Conservation (phyloP, 2,113 vertebrate species). For the Ranitomeya variabilis region DNA sequence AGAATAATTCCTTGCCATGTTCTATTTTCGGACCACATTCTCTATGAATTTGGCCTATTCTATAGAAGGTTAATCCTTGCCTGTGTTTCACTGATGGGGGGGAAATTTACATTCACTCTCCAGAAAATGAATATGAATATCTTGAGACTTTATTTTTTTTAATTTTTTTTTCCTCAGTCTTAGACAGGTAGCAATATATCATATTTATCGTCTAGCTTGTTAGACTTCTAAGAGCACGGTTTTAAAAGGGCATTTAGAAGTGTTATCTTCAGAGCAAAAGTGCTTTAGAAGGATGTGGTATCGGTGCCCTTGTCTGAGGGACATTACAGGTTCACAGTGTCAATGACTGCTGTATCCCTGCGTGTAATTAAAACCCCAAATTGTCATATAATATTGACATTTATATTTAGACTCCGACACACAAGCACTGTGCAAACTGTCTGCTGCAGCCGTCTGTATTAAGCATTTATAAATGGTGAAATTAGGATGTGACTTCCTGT, state of each 20-base stretch:
- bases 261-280: background rate
- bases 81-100: background rate
- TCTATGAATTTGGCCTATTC: background rate
- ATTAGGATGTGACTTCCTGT: background rate
- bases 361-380: background rate
- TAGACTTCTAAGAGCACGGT: background rate
- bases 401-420: background rate
- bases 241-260: background rate
- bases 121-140: background rate
- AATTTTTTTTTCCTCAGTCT: background rate
- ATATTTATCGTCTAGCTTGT: background rate
- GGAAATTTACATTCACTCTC: conserved; percentile 12
- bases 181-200: conserved; percentile 29
- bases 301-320: conserved; percentile 3
- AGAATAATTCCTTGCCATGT: no score
- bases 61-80: background rate
- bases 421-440: background rate
- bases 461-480: background rate
- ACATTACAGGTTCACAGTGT: conserved; percentile 3
- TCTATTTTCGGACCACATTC: background rate
- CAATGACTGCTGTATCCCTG: background rate
- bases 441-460: background rate
- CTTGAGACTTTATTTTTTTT: background rate
- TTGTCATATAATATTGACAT: background rate
- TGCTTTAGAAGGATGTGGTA: conserved; percentile 26